phyloP scores from a whole-genome alignment of 2,888 invertebrate species.

The Synanthedon andrenaeformis region DNA sequence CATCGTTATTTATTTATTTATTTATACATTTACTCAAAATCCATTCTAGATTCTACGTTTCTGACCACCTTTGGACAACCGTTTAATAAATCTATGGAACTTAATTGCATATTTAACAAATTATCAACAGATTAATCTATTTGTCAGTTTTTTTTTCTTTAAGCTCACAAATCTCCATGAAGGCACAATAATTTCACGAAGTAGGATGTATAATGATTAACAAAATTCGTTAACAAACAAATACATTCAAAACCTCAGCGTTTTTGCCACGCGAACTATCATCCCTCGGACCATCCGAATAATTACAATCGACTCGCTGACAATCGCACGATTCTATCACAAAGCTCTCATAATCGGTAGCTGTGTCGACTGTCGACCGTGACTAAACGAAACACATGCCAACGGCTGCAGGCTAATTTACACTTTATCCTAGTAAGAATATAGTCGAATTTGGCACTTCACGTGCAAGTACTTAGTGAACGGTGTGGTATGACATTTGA shows the following conservation, averaged over 20 bases:
- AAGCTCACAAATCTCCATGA: too few species aligned
- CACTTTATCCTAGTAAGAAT: constrained; percentile 10
- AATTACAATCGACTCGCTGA: constrained; percentile 69
- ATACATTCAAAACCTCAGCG: constrained; percentile 40
- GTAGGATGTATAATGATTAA: neutral
- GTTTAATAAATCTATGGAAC: too few species aligned
- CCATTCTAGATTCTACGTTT: too few species aligned
- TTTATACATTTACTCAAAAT: too few species aligned
- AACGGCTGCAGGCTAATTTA: constrained; percentile 10
- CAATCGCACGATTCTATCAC: constrained; percentile 67
- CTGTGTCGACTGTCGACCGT: constrained; percentile 35
- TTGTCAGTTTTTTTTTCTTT: too few species aligned
- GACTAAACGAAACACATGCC: constrained; percentile 33
- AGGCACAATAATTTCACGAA: too few species aligned
- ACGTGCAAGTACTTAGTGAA: constrained; percentile 27
- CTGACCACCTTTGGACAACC: too few species aligned
- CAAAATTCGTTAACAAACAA: constrained; percentile 29
- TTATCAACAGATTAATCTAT: too few species aligned
- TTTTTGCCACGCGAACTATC: constrained; percentile 23
- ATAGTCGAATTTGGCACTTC: neutral
- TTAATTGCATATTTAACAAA: too few species aligned
- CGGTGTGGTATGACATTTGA: constrained; percentile 43
- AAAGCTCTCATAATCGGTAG: constrained; percentile 66
- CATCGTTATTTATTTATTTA: too few species aligned
- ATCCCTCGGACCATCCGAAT: constrained; percentile 51